Base-by-base conservation (phyloP, 2,113 vertebrate genomes). In the Cisticola juncidis region DNA sequence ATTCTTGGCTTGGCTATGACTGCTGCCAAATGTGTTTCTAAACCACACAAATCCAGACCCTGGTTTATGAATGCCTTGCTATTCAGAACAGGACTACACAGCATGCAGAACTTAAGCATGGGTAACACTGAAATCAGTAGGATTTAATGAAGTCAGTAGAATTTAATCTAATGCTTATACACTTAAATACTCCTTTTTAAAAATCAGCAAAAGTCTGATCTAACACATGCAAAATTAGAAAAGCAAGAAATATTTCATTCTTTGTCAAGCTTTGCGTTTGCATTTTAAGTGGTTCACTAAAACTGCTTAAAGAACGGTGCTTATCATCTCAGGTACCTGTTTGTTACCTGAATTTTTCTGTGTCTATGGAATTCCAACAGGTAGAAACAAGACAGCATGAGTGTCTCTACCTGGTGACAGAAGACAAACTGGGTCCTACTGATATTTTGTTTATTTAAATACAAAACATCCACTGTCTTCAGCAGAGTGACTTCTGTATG, bases 261-360 rank as follows among this genome's bases (percentile, higher is more conserved):
- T 86, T 66, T 77, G 14, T 51, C 60, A n/a, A 20, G 20, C 56
- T 77, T 53, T 1, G 0, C 6, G 22, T 56, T 83, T 64, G 47
- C 42, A 57, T 83, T 56, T 92, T 57, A 92, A 83, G 28, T 47
- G 22, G 42, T 25, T 91, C n/a, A 9, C 18, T 66, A 23, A 17
- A 89, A 61, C 3, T 70, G 44, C 66, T 76, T 79, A 48, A 84
- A 92, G 45, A 88, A 36, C 6, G 3, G 66, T 35, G 14, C 3
- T 44, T 69, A 28, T 29, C 9, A 36, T 19, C 38, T 91, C 58
- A 82, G 57, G 57, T 19, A 20, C 8, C 40, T 65, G 23, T 9
- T 76, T 61, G 71, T 81, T 95, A 96, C 86, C 93, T 58, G 86
- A 88, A 83, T 58, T 57, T 22, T 90, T 92, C 83, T 68, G 26